Evolutionary conservation across 2,113 vertebrate species (phyloP).

Genomic region (Reinhardtius hippoglossoides): DNA sequence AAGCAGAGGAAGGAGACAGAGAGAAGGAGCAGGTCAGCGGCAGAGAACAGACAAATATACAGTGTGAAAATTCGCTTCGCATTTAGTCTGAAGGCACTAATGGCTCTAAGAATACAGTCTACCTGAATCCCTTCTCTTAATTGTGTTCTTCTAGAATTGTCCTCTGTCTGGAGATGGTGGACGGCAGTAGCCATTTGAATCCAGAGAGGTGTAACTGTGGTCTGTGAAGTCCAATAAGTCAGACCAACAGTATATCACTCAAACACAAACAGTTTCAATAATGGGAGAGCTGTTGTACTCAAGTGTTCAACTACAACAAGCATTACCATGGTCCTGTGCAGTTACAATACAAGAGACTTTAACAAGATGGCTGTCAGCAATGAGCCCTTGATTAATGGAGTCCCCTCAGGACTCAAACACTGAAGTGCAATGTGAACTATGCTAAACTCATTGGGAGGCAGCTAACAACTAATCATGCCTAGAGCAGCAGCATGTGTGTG

Average conservation of each 20-base stretch:
- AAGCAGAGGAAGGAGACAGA: too few relatives aligned
- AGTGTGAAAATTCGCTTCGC: too few relatives aligned
- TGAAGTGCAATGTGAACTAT: slow-evolving; percentile 20
- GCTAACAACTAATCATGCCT: slow-evolving; percentile 56
- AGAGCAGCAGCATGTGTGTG: slow-evolving; percentile 10
- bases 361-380: slow-evolving; percentile 60
- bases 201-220: neutral
- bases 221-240: neutral
- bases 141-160: neutral
- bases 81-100: too few relatives aligned
- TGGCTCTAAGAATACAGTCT: neutral
- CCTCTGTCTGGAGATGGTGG: neutral
- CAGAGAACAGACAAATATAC: too few relatives aligned
- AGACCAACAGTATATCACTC: slow-evolving; percentile 7
- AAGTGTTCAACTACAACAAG: slow-evolving; percentile 29
- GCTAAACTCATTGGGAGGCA: slow-evolving; percentile 57
- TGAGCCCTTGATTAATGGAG: slow-evolving; percentile 61
- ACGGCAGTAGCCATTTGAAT: neutral
- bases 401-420: slow-evolving; percentile 40
- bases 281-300: neutral
- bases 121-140: neutral
- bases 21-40: too few relatives aligned
- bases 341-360: slow-evolving; percentile 45
- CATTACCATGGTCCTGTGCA: slow-evolving; percentile 24
- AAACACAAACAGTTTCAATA: slow-evolving; percentile 5